These are phyloP conservation scores for Sarcophaga peregrina DNA, from an alignment of 1,140 invertebrate genomes.

Conservation along the genomic window DNA sequence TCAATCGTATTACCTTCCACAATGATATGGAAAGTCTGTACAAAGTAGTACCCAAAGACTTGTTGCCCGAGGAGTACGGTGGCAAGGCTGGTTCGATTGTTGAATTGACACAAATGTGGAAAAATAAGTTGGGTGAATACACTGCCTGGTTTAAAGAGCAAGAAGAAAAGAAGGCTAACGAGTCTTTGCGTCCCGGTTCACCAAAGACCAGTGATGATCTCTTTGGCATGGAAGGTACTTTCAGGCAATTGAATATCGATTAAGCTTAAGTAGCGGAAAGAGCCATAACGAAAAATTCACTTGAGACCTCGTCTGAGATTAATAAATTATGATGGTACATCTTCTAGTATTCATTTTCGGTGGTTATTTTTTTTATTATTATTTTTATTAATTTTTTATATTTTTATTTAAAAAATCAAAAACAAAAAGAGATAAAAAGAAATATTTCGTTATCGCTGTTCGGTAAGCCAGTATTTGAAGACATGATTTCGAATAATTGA, in stretches of 20 bases:
- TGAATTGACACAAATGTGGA: slow-evolving; percentile 79
- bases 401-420: not conserved
- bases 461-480: not conserved
- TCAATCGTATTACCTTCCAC: slow-evolving; percentile 83
- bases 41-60: slow-evolving; percentile 79
- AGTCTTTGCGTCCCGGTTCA: slow-evolving; percentile 77
- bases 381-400: not conserved
- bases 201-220: slow-evolving; percentile 84
- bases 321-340: not conserved
- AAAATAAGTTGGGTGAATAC: slow-evolving; percentile 78
- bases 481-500: not conserved
- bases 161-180: slow-evolving; percentile 78
- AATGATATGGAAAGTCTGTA: slow-evolving; percentile 78
- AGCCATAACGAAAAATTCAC: slow-evolving; percentile 8
- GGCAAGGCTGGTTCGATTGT: slow-evolving; percentile 77
- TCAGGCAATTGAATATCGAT: slow-evolving; percentile 81
- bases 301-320: not conserved
- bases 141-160: slow-evolving; percentile 80
- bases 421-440: too few relatives aligned
- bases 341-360: not conserved
- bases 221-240: slow-evolving; percentile 85
- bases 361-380: slow-evolving; percentile 23
- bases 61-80: slow-evolving; percentile 83
- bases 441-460: slow-evolving; percentile 18
- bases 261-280: slow-evolving; percentile 63